Conservation (phyloP, 2,113 vertebrate genomes). For the Marmota monax region DNA sequence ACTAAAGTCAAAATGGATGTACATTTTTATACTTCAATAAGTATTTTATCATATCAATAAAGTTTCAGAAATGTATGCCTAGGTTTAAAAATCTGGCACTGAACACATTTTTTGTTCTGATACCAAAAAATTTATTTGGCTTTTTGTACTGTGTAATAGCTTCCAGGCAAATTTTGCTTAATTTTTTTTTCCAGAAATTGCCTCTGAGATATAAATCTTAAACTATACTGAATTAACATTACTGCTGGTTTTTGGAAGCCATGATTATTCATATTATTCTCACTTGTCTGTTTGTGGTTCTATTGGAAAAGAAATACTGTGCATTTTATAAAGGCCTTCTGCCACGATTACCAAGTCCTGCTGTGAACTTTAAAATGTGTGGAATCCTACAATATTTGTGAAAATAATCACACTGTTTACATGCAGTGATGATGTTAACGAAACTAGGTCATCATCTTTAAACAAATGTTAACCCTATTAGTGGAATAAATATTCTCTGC, state of each 20-base stretch:
- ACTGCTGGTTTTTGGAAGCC: conserved; percentile 53
- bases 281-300: conserved; percentile 60
- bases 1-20: not conserved
- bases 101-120: not conserved
- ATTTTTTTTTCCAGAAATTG: conserved; percentile 48
- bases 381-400: conserved; percentile 63
- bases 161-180: conserved; percentile 21
- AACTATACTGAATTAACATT: conserved; percentile 41
- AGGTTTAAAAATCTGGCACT: not conserved
- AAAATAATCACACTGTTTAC: conserved; percentile 77
- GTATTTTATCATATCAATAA: not conserved
- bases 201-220: conserved; percentile 37
- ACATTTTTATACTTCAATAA: not conserved
- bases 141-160: not conserved
- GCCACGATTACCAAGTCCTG: conserved; percentile 41
- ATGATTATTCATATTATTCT: conserved; percentile 52
- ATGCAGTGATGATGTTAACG: conserved; percentile 69
- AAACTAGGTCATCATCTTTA: conserved; percentile 72
- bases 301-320: conserved; percentile 54
- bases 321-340: conserved; percentile 63
- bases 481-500: conserved; percentile 57
- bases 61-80: not conserved
- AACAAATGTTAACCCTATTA: conserved; percentile 73
- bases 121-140: not conserved
- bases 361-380: conserved; percentile 68